phyloP scores from a whole-genome alignment of 2,797 vertebrate species.

The Sebastes jordani region DNA sequence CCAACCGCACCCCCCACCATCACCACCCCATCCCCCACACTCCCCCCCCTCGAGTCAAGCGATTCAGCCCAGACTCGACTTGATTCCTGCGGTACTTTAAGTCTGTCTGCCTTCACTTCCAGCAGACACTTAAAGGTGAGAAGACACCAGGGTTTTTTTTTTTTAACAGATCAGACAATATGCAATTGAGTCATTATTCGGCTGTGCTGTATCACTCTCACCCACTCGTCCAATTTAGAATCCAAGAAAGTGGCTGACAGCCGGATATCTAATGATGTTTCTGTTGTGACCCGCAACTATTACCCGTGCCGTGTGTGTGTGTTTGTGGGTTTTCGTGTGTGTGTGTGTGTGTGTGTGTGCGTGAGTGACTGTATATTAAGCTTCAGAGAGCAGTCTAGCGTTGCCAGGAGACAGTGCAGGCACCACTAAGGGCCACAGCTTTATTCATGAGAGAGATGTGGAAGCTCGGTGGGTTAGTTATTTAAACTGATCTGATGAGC shows the following conservation, averaged over 20 bases:
- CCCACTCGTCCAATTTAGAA: conserved; percentile 76
- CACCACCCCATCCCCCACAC: not conserved
- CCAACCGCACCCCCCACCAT: not conserved
- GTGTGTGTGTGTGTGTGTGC: conserved; percentile 29
- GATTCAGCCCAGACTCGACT: conserved; percentile 38
- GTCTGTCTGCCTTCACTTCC: conserved; percentile 55
- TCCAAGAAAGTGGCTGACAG: conserved; percentile 71
- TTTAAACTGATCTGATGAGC: conserved; percentile 73
- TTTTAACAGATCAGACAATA: conserved; percentile 64
- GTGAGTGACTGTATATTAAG: conserved; percentile 51
- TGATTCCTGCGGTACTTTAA: conserved; percentile 41
- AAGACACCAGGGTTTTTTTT: conserved; percentile 38
- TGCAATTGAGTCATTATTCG: conserved; percentile 70
- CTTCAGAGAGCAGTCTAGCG: conserved; percentile 69
- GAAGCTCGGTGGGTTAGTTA: conserved; percentile 58
- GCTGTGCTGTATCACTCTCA: conserved; percentile 60
- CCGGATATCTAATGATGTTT: conserved; percentile 77
- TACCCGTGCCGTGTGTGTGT: conserved; percentile 40
- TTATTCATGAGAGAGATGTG: conserved; percentile 70
- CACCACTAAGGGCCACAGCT: conserved; percentile 70
- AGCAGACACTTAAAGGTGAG: conserved; percentile 60
- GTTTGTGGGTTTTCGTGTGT: conserved; percentile 12
- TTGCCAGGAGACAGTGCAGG: conserved; percentile 84
- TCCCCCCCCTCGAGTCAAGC: not conserved
- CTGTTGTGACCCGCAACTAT: conserved; percentile 75